These are phyloP conservation scores for Rutilus rutilus DNA, from an alignment of 2,113 vertebrate genomes.

Conservation along the genomic window DNA sequence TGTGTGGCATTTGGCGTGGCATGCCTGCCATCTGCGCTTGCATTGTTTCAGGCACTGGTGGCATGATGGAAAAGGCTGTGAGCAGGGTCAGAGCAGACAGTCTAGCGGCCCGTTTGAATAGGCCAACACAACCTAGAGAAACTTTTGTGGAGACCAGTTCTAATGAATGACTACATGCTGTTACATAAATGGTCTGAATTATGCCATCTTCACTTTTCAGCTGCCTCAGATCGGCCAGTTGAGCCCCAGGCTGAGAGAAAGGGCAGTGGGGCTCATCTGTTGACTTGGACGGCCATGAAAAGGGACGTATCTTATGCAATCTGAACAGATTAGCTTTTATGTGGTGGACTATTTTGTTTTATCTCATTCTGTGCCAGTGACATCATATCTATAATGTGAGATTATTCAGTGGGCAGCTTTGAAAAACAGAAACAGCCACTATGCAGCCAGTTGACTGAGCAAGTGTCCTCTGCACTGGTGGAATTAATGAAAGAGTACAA, in stretches of 20 bases:
- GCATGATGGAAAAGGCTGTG: constrained; percentile 35
- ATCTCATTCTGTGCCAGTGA: constrained; percentile 27
- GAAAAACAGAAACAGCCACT: neutral
- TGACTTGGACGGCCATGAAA: constrained; percentile 37
- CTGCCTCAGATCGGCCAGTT: neutral
- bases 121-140: constrained; percentile 26
- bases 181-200: constrained; percentile 43
- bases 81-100: constrained; percentile 30
- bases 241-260: neutral
- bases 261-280: neutral
- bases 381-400: constrained; percentile 33
- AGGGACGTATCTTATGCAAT: constrained; percentile 38
- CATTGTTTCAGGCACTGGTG: constrained; percentile 53
- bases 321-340: constrained; percentile 31
- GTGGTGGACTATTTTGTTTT: constrained; percentile 9
- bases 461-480: constrained; percentile 39
- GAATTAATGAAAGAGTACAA: constrained; percentile 32
- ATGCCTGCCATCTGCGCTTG: constrained; percentile 53
- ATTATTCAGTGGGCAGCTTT: neutral
- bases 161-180: neutral
- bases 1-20: constrained; percentile 58
- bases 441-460: constrained; percentile 5
- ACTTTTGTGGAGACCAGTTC: neutral
- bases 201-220: constrained; percentile 24
- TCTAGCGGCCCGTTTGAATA: constrained; percentile 24